Evolutionary conservation across 2,797 vertebrate species (phyloP), one percentile per base, ranked within the genome.

Genomic region (Chelon auratus): DNA sequence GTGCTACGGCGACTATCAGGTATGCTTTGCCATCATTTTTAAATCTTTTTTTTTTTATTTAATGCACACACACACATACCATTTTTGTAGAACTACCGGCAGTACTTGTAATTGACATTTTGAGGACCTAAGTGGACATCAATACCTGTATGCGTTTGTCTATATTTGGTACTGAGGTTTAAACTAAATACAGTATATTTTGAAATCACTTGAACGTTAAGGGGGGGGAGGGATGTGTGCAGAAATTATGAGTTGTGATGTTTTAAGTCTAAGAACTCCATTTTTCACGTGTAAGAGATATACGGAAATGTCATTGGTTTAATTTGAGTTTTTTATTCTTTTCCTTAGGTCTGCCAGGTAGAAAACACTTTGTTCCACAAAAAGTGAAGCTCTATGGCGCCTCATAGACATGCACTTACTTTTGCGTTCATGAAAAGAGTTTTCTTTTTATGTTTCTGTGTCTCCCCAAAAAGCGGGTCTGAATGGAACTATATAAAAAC

Each of bases 1-100:
- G 90, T 94, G 93, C 94, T 94, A 92, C 90, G 88, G 93, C 94
- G 90, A 94, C 92, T 94, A 95, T 95, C 94, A 95, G 95, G 95
- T 95, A 94, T 93, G 94, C 93, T 94, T 94, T 93, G 93, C 94
- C 93, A 93, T 94, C 81, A 75, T 91, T 93, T 90, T 89, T 84
- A 88, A 89, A 75, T 79, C 89, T 91, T 89, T 84, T 79, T 89
- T 91, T 89, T 84, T 87, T 89, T 86, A 93, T 93, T 91, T 91
- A 91, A 93, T 84, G 69, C 90, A 84, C 90, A 88, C 78, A 60
- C 57, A 54, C 71, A 80, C 77, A 72, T 82, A 83, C 81, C 81
- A 81, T 89, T 90, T 26, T 92, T 90, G 64, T 90, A 84, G 81
- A 88, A 82, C 90, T 91, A 93, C 91, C 86, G 90, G 91, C 93